A percentile compares a stretch with the other conserved stretches of the same genome.
phyloP scores from a whole-genome alignment of 2,888 invertebrate species.

The Archaeoteleia sp. region DNA sequence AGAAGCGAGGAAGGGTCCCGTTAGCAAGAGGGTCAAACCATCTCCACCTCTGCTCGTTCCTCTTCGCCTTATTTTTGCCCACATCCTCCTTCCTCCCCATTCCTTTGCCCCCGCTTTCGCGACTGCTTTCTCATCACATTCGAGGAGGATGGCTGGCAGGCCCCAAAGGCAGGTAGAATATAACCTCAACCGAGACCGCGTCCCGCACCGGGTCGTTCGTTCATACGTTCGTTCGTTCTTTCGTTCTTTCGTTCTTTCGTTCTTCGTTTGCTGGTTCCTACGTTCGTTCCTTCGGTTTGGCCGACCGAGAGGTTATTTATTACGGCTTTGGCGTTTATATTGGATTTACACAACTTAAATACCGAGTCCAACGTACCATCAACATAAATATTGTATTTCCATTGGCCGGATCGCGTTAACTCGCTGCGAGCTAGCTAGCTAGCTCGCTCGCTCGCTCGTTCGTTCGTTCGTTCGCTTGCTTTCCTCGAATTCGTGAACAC shows the following conservation, averaged over 20 bases:
- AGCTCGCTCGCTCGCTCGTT: too few species aligned
- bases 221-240: conserved; percentile 21
- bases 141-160: conserved; percentile 66
- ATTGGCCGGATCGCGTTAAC: conserved; percentile 47
- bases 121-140: conserved; percentile 69
- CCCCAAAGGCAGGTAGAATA: conserved; percentile 70
- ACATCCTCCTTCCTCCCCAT: conserved; percentile 3
- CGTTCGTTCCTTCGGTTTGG: conserved; percentile 49
- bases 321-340: conserved; percentile 73
- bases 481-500: conserved; percentile 53
- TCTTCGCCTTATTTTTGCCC: conserved; percentile 34
- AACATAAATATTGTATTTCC: conserved; percentile 72
- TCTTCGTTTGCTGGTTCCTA: conserved; percentile 26
- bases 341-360: conserved; percentile 74
- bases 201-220: conserved; percentile 22
- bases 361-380: conserved; percentile 67
- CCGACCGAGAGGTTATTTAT: conserved; percentile 71
- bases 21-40: conserved; percentile 72
- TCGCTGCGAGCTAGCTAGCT: conserved; percentile 39
- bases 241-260: conserved; percentile 26
- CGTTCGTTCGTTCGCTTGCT: conserved; percentile 24
- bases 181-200: conserved; percentile 59
- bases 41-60: conserved; percentile 35
- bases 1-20: conserved; percentile 72
- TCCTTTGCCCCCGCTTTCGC: conserved; percentile 48